Conservation (phyloP, 2,113 vertebrate genomes). For the Noctilio leporinus region DNA sequence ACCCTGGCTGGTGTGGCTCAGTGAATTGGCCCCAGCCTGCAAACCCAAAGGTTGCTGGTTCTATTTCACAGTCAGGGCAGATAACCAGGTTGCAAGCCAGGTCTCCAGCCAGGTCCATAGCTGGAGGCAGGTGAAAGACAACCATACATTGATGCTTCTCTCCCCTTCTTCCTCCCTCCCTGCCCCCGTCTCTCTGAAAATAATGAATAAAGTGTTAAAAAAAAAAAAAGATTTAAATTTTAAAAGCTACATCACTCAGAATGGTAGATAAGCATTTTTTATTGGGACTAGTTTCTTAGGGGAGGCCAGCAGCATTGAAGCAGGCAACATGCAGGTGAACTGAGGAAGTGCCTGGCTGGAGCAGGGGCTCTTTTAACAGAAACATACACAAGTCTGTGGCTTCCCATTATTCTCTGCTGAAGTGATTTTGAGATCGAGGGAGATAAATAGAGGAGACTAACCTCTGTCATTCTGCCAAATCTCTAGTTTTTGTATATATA, state of each 20-base stretch:
- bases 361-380: not conserved
- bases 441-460: not conserved
- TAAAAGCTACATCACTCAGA: not conserved
- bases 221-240: constrained; percentile 19
- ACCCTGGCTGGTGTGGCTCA: no score
- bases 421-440: not conserved
- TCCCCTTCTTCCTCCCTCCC: no score
- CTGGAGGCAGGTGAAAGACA: no score
- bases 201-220: no score
- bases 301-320: not conserved
- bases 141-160: no score
- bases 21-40: no score
- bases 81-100: no score
- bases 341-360: not conserved
- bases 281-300: not conserved
- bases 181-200: no score
- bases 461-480: not conserved
- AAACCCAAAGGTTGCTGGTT: no score
- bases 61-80: no score
- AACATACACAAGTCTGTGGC: not conserved
- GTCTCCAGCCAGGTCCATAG: no score
- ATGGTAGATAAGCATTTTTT: not conserved
- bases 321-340: not conserved
- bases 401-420: not conserved
- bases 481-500: not conserved